These are phyloP conservation scores for Lithophane semibrunnea DNA, from an alignment of 2,888 invertebrate species.

Conservation along the genomic window DNA sequence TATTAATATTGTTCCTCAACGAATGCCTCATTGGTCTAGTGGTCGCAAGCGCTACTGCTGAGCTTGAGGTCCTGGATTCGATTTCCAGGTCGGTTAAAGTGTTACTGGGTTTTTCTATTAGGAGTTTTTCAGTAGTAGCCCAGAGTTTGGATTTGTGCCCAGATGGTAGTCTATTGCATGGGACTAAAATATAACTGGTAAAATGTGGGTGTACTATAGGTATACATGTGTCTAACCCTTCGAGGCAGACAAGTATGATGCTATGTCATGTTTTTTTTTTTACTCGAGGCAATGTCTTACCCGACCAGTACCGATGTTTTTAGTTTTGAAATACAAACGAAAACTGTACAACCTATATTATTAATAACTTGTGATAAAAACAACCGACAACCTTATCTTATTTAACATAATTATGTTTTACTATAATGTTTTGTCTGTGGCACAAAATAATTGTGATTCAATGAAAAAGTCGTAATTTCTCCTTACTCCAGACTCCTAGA, in stretches of 20 bases:
- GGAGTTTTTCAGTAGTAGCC: background rate
- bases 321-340: no score
- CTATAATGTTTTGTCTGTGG: no score
- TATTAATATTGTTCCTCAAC: background rate
- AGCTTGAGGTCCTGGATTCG: background rate
- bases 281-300: no score
- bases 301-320: no score
- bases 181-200: background rate
- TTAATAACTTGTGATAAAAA: background rate
- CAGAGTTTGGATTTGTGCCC: background rate
- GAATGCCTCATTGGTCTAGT: background rate
- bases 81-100: background rate
- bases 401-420: background rate
- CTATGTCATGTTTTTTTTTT: background rate
- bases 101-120: background rate
- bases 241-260: background rate
- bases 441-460: no score
- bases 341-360: background rate
- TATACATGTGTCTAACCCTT: background rate
- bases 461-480: background rate
- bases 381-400: background rate
- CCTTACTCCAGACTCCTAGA: background rate
- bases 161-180: background rate
- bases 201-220: background rate
- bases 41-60: background rate